phyloP scores from a whole-genome alignment of 2,888 invertebrate species.

The Oligia latruncula region DNA sequence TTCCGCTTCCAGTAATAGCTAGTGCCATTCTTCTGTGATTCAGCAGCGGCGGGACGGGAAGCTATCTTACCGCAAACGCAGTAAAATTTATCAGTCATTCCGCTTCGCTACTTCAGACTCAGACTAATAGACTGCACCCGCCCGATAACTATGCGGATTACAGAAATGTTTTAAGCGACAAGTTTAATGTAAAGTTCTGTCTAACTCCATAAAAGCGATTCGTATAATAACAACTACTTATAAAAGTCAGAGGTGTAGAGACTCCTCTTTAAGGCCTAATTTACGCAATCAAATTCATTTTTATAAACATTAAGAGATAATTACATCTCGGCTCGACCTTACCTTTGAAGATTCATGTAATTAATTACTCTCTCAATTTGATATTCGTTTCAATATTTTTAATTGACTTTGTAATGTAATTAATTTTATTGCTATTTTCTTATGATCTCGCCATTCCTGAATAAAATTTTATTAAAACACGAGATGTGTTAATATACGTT shows the following conservation, averaged over 20 bases:
- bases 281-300: constrained; percentile 64
- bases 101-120: constrained; percentile 66
- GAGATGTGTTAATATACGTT: constrained; percentile 23
- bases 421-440: constrained; percentile 66
- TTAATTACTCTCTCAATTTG: constrained; percentile 73
- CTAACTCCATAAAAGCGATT: constrained; percentile 10
- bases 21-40: constrained; percentile 74
- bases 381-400: constrained; percentile 69
- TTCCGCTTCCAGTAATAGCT: constrained; percentile 70
- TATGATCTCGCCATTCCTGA: constrained; percentile 54
- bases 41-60: constrained; percentile 63
- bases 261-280: constrained; percentile 37
- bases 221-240: neutral
- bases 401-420: constrained; percentile 67
- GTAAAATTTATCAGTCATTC: constrained; percentile 76
- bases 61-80: constrained; percentile 70
- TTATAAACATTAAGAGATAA: constrained; percentile 70
- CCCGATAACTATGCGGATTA: constrained; percentile 40
- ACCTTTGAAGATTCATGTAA: constrained; percentile 77
- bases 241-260: neutral
- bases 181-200: neutral
- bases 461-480: constrained; percentile 54
- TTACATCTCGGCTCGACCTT: constrained; percentile 67
- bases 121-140: constrained; percentile 54
- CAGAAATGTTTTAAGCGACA: constrained; percentile 32